A percentile compares a stretch with the other conserved stretches of the same genome.
These are phyloP conservation scores for Trogon surrucura DNA, from an alignment of 2,113 vertebrate species.

Conservation along the genomic window DNA sequence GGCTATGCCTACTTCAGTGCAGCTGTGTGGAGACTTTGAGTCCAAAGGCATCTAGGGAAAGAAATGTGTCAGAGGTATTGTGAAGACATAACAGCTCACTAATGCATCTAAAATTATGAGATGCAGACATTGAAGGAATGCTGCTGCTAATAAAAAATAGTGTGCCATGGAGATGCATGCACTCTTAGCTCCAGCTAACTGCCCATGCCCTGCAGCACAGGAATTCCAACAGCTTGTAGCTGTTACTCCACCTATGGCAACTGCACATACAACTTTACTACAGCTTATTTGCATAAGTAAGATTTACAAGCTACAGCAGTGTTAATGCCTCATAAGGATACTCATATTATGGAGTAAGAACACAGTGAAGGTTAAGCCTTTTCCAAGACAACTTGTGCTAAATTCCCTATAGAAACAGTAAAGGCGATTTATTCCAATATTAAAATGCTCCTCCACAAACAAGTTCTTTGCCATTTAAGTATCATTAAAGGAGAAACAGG, in stretches of 20 bases:
- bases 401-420: neutral
- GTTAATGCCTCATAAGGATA: neutral
- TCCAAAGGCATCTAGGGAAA: neutral
- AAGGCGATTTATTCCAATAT: neutral
- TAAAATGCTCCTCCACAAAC: neutral
- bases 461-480: neutral
- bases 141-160: neutral
- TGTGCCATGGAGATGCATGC: accelerated
- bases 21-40: neutral
- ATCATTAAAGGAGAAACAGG: neutral
- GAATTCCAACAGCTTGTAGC: neutral
- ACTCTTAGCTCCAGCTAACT: neutral
- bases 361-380: neutral
- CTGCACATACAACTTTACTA: neutral
- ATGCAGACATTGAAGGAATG: neutral
- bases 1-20: neutral
- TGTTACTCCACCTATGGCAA: neutral
- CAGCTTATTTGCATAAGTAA: neutral
- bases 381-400: neutral
- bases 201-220: neutral
- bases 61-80: neutral
- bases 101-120: neutral
- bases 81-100: neutral
- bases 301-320: neutral
- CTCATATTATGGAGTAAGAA: neutral